Conservation (phyloP, 1,140 invertebrate species). For the Brachionus calyciflorus region DNA sequence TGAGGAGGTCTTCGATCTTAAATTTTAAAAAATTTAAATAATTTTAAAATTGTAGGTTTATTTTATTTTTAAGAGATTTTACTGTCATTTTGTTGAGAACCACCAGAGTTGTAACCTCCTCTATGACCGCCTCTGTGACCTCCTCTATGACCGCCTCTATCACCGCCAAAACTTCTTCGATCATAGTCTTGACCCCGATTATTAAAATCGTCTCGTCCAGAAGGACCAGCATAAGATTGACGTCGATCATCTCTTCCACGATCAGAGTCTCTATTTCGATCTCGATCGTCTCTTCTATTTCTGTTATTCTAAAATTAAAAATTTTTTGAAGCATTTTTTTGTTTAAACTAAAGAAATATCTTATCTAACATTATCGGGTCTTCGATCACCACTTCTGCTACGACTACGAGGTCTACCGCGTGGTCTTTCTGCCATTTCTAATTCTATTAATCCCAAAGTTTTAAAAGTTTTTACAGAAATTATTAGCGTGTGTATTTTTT, state of each 20-base stretch:
- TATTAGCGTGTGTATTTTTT: no score
- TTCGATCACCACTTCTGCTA: not conserved
- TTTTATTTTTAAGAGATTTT: no score
- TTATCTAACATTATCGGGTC: not conserved
- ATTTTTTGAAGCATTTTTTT: not conserved
- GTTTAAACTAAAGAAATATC: not conserved
- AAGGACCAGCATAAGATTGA: no score
- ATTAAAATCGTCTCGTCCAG: no score
- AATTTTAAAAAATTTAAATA: not conserved
- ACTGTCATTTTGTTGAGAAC: no score
- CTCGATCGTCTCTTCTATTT: conserved; percentile 4
- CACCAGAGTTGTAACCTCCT: no score
- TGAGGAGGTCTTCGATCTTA: no score
- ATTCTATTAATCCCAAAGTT: not conserved
- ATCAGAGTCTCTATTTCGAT: not conserved
- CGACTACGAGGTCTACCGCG: conserved; percentile 12
- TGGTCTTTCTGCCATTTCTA: not conserved
- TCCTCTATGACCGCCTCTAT: no score
- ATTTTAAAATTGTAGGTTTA: not conserved
- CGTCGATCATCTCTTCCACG: not conserved
- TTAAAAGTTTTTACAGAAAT: no score
- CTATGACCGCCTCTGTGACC: no score
- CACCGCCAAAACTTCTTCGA: no score
- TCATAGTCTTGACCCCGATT: no score
- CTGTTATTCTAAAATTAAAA: not conserved